Conservation (phyloP, 2,888 invertebrate genomes). For the Orthosia gothica region DNA sequence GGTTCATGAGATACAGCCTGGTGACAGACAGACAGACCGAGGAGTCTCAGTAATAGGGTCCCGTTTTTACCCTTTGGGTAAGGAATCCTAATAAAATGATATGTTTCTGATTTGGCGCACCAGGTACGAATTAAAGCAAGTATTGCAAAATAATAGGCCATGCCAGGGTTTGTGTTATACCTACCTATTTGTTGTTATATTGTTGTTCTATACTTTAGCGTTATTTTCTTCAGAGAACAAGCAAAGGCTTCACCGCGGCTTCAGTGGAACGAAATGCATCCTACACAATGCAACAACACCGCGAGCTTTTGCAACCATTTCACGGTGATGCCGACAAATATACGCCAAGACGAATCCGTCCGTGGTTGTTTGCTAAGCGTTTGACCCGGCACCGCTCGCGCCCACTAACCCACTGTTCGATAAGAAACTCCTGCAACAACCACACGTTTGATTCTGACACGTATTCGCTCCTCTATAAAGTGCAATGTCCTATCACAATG, state of each 20-base stretch:
- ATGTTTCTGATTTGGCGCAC: too few relatives aligned
- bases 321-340: conserved; percentile 81
- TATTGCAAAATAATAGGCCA: conserved; percentile 25
- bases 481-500: conserved; percentile 82
- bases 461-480: conserved; percentile 77
- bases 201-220: not conserved
- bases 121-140: not conserved
- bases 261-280: conserved; percentile 77
- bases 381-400: conserved; percentile 86
- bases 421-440: conserved; percentile 74
- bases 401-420: conserved; percentile 89
- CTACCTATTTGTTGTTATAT: not conserved
- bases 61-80: too few relatives aligned
- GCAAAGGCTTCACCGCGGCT: conserved; percentile 73
- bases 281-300: conserved; percentile 76
- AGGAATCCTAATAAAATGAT: too few relatives aligned
- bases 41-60: too few relatives aligned
- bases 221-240: conserved; percentile 57
- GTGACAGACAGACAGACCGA: too few relatives aligned
- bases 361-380: conserved; percentile 86
- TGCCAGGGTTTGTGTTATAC: not conserved
- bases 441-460: conserved; percentile 76
- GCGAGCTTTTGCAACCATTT: conserved; percentile 84
- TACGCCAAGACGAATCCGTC: conserved; percentile 85
- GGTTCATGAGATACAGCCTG: too few relatives aligned